phyloP scores from a whole-genome alignment of 1,140 invertebrate species.

The Odontomachus brunneus region DNA sequence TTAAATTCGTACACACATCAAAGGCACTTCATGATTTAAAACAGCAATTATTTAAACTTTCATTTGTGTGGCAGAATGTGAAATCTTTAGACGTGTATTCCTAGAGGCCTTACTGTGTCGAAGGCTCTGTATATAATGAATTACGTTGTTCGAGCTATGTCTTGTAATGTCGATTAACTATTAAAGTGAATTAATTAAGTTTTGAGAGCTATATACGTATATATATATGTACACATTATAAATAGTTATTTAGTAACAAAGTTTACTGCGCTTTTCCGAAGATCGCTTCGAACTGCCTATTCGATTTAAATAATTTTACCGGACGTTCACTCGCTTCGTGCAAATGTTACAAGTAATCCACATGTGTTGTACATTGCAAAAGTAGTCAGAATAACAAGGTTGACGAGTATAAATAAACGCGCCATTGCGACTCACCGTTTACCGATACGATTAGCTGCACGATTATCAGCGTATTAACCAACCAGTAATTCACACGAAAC shows the following conservation, averaged over 20 bases:
- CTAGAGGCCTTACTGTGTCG: slow-evolving; percentile 20
- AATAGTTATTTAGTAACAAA: slow-evolving; percentile 63
- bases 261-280: slow-evolving; percentile 64
- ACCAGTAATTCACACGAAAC: slow-evolving; percentile 50
- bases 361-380: slow-evolving; percentile 82
- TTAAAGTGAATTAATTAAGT: slow-evolving; percentile 59
- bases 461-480: slow-evolving; percentile 64
- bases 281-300: slow-evolving; percentile 62
- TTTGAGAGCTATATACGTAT: slow-evolving; percentile 55
- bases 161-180: slow-evolving; percentile 57
- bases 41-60: slow-evolving; percentile 30
- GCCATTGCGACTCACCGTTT: slow-evolving; percentile 63
- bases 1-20: slow-evolving; percentile 51
- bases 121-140: slow-evolving; percentile 64
- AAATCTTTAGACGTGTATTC: slow-evolving; percentile 37
- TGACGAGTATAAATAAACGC: slow-evolving; percentile 70
- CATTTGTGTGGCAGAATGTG: slow-evolving; percentile 28
- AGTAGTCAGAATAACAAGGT: slow-evolving; percentile 79
- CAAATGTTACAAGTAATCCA: slow-evolving; percentile 58
- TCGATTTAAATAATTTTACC: slow-evolving; percentile 58
- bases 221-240: slow-evolving; percentile 65
- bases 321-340: slow-evolving; percentile 51
- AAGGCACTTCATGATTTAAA: slow-evolving; percentile 14
- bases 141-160: slow-evolving; percentile 68
- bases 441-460: slow-evolving; percentile 61